Percentiles rank a stretch among this genome's conserved stretches.
Conservation (phyloP, 2,797 vertebrate species). For the Geotrypetes seraphini region DNA sequence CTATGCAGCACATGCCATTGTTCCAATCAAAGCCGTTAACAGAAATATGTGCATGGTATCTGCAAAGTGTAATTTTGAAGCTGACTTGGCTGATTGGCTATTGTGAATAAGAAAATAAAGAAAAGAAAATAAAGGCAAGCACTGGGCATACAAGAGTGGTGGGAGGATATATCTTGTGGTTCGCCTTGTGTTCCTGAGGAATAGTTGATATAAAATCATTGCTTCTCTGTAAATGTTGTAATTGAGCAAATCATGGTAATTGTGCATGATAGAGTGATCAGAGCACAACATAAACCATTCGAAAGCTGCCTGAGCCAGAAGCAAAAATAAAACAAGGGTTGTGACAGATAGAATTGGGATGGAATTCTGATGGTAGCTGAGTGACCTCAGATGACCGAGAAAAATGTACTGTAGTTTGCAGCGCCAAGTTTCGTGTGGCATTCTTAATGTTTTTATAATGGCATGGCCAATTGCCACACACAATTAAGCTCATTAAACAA, state of each 20-base stretch:
- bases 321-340: too few species aligned
- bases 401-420: too few species aligned
- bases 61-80: conserved; percentile 22
- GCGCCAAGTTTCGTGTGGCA: too few species aligned
- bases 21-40: conserved; percentile 21
- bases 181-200: conserved; percentile 16
- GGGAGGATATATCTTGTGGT: conserved; percentile 22
- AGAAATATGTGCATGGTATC: conserved; percentile 18
- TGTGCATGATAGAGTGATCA: conserved; percentile 7
- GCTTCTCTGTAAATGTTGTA: conserved; percentile 21
- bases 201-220: conserved; percentile 1
- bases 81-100: conserved; percentile 33
- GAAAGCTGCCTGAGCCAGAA: too few species aligned
- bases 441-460: too few species aligned
- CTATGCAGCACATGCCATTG: too few species aligned
- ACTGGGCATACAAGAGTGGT: conserved; percentile 10
- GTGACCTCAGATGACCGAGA: too few species aligned
- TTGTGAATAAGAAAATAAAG: conserved; percentile 19
- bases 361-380: too few species aligned
- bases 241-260: conserved; percentile 9
- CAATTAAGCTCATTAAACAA: too few species aligned
- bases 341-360: too few species aligned
- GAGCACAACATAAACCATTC: too few species aligned
- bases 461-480: too few species aligned
- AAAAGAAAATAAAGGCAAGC: conserved; percentile 4